These are phyloP conservation scores for Percopsis transmontana DNA, from an alignment of 2,113 vertebrate genomes.

Conservation along the genomic window DNA sequence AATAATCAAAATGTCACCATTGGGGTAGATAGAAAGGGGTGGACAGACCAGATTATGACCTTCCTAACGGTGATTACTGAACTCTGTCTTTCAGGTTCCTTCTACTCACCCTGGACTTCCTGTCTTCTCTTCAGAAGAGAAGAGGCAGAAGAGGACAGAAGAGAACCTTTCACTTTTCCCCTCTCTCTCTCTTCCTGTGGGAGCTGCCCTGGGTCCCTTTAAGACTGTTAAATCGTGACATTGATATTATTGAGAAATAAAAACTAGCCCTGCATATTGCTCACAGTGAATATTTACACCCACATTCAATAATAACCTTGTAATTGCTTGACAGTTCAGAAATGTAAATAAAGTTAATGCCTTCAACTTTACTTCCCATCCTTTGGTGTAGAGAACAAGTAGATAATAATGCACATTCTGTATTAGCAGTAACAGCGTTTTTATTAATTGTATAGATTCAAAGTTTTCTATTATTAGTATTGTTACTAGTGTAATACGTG, in stretches of 20 bases:
- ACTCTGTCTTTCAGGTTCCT: slow-evolving; percentile 67
- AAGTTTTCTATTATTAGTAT: too few relatives aligned
- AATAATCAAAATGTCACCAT: slow-evolving; percentile 38
- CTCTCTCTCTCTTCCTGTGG: slow-evolving; percentile 69
- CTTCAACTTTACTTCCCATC: slow-evolving; percentile 34
- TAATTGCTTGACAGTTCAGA: slow-evolving; percentile 49
- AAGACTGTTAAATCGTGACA: too few relatives aligned
- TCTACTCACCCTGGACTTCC: slow-evolving; percentile 71
- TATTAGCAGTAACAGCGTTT: too few relatives aligned
- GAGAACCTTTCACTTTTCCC: neutral
- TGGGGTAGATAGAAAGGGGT: slow-evolving; percentile 53
- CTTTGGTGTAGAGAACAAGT: too few relatives aligned
- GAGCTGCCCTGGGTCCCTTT: slow-evolving; percentile 53
- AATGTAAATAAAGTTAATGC: slow-evolving; percentile 55
- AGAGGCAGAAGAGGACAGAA: neutral
- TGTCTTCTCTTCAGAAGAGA: slow-evolving; percentile 39
- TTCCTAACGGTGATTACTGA: slow-evolving; percentile 71
- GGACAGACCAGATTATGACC: slow-evolving; percentile 50
- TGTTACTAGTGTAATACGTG: too few relatives aligned
- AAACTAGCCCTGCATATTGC: slow-evolving; percentile 55
- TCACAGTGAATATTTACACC: slow-evolving; percentile 59
- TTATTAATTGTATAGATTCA: too few relatives aligned
- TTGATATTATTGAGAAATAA: slow-evolving; percentile 60
- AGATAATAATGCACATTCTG: too few relatives aligned
- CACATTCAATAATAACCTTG: slow-evolving; percentile 63